A percentile compares a stretch with the other conserved stretches of the same genome.
Evolutionary conservation across 2,797 vertebrate genomes (phyloP).

Genomic region (Ciconia nigra): DNA sequence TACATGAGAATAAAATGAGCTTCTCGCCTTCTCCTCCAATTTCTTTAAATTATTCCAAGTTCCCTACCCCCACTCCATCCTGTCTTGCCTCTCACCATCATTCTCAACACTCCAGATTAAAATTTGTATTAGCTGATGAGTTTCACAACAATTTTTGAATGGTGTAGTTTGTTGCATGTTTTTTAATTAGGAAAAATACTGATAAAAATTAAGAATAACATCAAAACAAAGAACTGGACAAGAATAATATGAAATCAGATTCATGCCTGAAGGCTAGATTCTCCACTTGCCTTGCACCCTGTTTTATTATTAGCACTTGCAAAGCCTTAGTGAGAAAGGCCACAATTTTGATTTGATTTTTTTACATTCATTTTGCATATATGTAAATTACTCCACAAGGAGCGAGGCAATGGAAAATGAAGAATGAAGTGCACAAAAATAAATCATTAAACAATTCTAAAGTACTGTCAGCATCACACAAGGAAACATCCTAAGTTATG

Average conservation of each 20-base stretch:
- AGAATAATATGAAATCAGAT: neutral
- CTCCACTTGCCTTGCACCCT: neutral
- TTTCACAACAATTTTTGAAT: neutral
- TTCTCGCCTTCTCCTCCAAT: neutral
- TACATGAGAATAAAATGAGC: neutral
- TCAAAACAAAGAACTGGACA: neutral
- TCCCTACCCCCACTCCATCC: neutral
- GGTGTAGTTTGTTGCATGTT: neutral
- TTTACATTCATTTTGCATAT: neutral
- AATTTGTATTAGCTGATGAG: neutral
- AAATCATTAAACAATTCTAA: neutral
- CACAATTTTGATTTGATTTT: neutral
- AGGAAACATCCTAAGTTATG: neutral
- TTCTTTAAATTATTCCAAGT: neutral
- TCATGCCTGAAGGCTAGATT: neutral
- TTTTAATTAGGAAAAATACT: neutral
- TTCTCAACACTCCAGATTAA: neutral
- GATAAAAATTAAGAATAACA: neutral
- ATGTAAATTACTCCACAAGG: conserved; percentile 18
- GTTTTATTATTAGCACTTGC: conserved; percentile 1
- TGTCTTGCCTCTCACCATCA: neutral
- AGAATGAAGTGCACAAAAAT: neutral
- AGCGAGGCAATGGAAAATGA: neutral
- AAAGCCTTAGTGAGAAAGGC: neutral
- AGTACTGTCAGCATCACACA: neutral